Base-by-base conservation (phyloP, 2,113 vertebrate species). In the Morone chrysops region DNA sequence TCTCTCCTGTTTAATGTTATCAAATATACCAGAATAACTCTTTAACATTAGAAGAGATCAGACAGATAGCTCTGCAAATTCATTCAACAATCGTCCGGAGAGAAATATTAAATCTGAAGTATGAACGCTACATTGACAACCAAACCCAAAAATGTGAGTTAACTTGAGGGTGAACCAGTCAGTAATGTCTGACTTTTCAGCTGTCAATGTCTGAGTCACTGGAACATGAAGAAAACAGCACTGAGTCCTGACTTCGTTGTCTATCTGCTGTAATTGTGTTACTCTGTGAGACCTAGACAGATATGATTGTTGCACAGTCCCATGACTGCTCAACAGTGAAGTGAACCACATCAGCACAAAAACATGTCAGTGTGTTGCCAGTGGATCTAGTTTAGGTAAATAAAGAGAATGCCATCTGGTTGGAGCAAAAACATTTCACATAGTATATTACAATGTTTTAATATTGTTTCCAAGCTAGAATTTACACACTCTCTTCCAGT, bases 241-340 rank as follows among this genome's bases (percentile, higher is more conserved):
- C 8, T 17, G 13, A 82, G 68, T 25, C 59, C 61, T 82, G 78
- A 68, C 80, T 60, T 36, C 67, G 70, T 66, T 67, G 80, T 87
- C 77, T 76, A 10, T 81, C 43, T 22, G 51, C 82, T 65, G 59
- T 92, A 91, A 92, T 92, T 89, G 79, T 57, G 90, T 94, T 91
- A 92, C 60, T 68, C 43, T 57, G 79, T 62, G 1, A 41, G 62
- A 20, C 68, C 62, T 13, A 71, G 36, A 75, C 79, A 59, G 68
- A 84, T 74, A 25, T 48, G 65, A 83, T 50, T 65, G 69, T 56
- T 54, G 22, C 66, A 81, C 59, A 12, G 90, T 91, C 93, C 74
- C 90, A 91, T 94, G 93, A 94, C 92, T 48, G 53, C 78, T 81
- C 38, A 61, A 61, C 51, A 47, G 60, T 59, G 41, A 76, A 61